Evolutionary conservation across 2,113 vertebrate genomes (phyloP), one percentile per base, ranked within the genome.

Genomic region (Glareola pratincola): DNA sequence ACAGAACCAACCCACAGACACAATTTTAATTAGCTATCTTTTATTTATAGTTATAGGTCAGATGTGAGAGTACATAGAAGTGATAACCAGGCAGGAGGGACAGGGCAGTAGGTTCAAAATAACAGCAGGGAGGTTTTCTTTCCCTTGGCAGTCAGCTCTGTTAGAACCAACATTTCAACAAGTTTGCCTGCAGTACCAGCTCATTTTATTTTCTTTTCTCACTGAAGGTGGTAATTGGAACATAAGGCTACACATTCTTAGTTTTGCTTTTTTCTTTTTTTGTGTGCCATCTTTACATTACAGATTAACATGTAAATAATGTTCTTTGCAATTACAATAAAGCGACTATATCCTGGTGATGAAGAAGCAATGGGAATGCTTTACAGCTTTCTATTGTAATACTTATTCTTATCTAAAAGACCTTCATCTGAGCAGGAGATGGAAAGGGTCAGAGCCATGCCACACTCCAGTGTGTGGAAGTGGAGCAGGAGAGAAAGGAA

Each of bases 41-140:
- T 81, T 87, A 51, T 83, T 92, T 92, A 47, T 92, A 47, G 71
- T 92, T 68, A 43, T 12, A 79, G 53, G 22, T 69, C 90, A 63
- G 21, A 30, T 54, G 19, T 77, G 43, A 59, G 45, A 85, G 39
- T 48, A 63, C 69, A 30, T 5, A 20, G 41, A 90, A 85, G 74
- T 56, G 43, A 39, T 79, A 78, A 79, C 15, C 45, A 24, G 9
- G 69, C 5, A 1, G 77, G 62, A 82, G 39, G 37, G 23, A 48
- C 32, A 45, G 76, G 76, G 41, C 63, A 77, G 32, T 53, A 88
- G 41, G 43, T 48, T 60, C 60, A 90, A 88, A 94, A 63, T 43
- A 68, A 37, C 66, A 12, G 9, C 56, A 85, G 66, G 51, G 72
- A 68, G 9, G 11, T 3, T 34, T 81, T 74, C 10, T 90, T 74